Base-by-base conservation (phyloP, 2,113 vertebrate genomes). In the Haemorhous mexicanus region DNA sequence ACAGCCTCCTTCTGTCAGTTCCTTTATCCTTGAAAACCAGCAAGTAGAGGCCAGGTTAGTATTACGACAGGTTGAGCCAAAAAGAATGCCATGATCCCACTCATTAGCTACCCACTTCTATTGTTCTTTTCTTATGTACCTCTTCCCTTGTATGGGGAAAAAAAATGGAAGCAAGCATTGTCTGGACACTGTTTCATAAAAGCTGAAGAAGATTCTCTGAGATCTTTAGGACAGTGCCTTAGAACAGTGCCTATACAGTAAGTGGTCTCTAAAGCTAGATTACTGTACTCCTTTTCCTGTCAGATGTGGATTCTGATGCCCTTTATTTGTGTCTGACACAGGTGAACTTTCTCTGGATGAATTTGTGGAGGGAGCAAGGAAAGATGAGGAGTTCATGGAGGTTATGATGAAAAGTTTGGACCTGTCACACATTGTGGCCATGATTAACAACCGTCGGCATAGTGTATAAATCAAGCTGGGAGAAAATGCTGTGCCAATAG, bases 321-420 rank as follows among this genome's bases (percentile, higher is more conserved):
- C 46, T 88, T 80, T 85, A 32, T 88, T 67, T 95, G 35, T 73
- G n/a, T 90, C 47, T 91, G 61, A 66, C 62, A 80, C 97, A 99
- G 99, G 98, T 50, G 99, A 99, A 90, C 98, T 99, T 27, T 99
- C 99, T 24, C 93, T 99, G 96, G 98, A 99, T 23, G 99, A 99
- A 97, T 99, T 99, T 92, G 98, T 99, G 86, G 98, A 98, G 27
- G 99, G 99, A 8, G 99, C 99, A 27, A 98, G 98, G 47, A 98
- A 95, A 33, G 98, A 99, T 5, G 97, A 98, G 7, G 98, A 99
- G 41, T 99, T 99, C 97, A 99, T 98, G 98, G 98, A 98, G 56
- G 98, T 99, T 92, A 98, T 99, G 98, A 98, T 99, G 96, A 99
- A 99, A 78, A 99, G 98, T 82, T 91, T 99, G 96, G 99, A 99